A percentile compares a stretch with the other conserved stretches of the same genome.
Evolutionary conservation across 2,888 invertebrate genomes (phyloP).

Genomic region (Chrysolina oricalcia): DNA sequence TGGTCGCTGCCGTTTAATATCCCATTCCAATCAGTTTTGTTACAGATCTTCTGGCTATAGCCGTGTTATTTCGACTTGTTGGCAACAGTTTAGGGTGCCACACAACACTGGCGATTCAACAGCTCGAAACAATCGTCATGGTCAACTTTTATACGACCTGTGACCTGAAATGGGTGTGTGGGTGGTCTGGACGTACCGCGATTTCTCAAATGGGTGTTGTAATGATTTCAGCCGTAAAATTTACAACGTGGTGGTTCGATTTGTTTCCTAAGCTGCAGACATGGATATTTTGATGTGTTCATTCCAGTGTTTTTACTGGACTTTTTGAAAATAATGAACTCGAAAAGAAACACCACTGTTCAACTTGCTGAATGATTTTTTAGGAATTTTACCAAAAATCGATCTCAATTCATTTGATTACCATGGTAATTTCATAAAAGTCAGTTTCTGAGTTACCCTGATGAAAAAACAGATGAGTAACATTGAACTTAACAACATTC

Average conservation of each 20-base stretch:
- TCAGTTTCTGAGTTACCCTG: too few species aligned
- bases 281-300: too few species aligned
- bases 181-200: slow-evolving; percentile 15
- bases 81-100: slow-evolving; percentile 20
- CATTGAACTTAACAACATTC: too few species aligned
- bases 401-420: too few species aligned
- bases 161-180: slow-evolving; percentile 22
- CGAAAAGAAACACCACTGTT: too few species aligned
- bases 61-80: slow-evolving; percentile 17
- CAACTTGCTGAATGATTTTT: too few species aligned
- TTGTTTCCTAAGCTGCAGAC: background rate
- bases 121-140: slow-evolving; percentile 18
- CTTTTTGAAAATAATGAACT: too few species aligned
- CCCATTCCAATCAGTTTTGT: slow-evolving; percentile 25
- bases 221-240: background rate
- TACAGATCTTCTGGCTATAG: slow-evolving; percentile 18
- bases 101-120: slow-evolving; percentile 10
- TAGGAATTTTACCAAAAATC: too few species aligned
- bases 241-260: background rate
- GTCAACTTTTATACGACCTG: slow-evolving; percentile 30
- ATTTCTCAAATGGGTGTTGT: background rate
- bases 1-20: slow-evolving; percentile 9
- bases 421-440: too few species aligned
- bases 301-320: too few species aligned
- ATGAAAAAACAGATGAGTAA: too few species aligned